A percentile compares a stretch with the other conserved stretches of the same genome.
These are phyloP conservation scores for Salpingus planirostris DNA, from an alignment of 2,888 invertebrate species.

Conservation along the genomic window DNA sequence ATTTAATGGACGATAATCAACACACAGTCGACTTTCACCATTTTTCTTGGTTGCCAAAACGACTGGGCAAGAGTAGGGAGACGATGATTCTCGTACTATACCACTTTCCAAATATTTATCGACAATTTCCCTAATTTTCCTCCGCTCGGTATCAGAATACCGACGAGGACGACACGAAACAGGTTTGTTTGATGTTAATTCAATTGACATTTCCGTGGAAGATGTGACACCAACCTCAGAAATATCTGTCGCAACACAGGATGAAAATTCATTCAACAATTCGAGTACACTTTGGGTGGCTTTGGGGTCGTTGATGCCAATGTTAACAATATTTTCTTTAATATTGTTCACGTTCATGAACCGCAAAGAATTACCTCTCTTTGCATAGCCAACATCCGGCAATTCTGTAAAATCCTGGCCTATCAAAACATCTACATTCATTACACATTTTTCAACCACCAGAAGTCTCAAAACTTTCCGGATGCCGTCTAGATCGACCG, in stretches of 20 bases:
- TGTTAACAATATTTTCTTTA: background rate
- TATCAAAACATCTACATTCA: constrained; percentile 1
- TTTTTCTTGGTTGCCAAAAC: too few relatives aligned
- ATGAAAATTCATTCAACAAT: background rate
- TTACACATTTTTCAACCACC: constrained; percentile 1
- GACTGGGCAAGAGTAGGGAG: too few relatives aligned
- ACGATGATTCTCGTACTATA: too few relatives aligned
- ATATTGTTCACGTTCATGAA: background rate
- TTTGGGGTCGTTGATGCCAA: background rate
- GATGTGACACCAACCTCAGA: background rate
- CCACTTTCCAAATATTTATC: too few relatives aligned
- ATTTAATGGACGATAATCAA: too few relatives aligned
- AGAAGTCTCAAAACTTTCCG: background rate
- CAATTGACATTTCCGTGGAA: background rate
- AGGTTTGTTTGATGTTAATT: too few relatives aligned
- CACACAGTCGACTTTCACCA: too few relatives aligned
- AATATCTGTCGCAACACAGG: background rate
- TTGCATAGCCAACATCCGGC: background rate
- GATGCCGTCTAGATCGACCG: background rate
- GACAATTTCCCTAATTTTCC: too few relatives aligned
- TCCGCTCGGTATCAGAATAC: too few relatives aligned
- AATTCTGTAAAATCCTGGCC: constrained; percentile 5
- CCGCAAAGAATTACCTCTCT: background rate
- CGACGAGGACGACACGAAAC: too few relatives aligned
- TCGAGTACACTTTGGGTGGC: background rate